Percentiles rank a stretch among this genome's conserved stretches.
Conservation (phyloP, 2,797 vertebrate genomes). For the Antennarius maculatus region DNA sequence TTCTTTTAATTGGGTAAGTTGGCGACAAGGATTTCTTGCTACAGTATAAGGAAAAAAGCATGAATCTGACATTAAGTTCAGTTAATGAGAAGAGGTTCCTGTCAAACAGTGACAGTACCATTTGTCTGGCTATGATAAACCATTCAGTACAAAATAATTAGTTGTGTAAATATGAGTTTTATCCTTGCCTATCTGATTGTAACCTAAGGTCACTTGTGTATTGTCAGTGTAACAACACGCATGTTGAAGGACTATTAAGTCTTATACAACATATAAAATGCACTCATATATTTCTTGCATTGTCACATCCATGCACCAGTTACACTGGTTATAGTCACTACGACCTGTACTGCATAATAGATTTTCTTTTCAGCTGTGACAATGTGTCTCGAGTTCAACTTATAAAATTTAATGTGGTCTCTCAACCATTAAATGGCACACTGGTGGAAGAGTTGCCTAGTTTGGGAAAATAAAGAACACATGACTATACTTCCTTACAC, state of each 20-base stretch:
- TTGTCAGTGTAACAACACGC: constrained; percentile 1
- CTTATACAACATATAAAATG: background rate
- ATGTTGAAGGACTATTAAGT: constrained; percentile 12
- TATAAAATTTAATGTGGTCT: constrained; percentile 68
- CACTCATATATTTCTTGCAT: constrained; percentile 23
- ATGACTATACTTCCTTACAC: constrained; percentile 46
- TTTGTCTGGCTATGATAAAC: constrained; percentile 47
- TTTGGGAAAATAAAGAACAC: constrained; percentile 57
- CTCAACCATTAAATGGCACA: constrained; percentile 73
- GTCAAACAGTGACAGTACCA: constrained; percentile 43
- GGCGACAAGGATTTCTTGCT: constrained; percentile 48
- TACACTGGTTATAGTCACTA: constrained; percentile 41
- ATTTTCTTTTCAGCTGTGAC: constrained; percentile 60
- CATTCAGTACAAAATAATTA: constrained; percentile 20
- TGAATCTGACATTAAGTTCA: constrained; percentile 54
- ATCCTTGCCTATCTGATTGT: constrained; percentile 28
- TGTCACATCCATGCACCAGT: constrained; percentile 47
- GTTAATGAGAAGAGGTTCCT: constrained; percentile 57
- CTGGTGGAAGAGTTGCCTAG: constrained; percentile 43
- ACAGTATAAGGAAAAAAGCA: constrained; percentile 33
- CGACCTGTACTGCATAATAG: constrained; percentile 59
- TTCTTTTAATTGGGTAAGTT: constrained; percentile 94
- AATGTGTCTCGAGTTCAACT: constrained; percentile 62
- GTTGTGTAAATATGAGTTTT: constrained; percentile 32
- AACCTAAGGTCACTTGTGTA: constrained; percentile 16